Conservation (phyloP, 2,888 invertebrate species). For the Molanna angustata region DNA sequence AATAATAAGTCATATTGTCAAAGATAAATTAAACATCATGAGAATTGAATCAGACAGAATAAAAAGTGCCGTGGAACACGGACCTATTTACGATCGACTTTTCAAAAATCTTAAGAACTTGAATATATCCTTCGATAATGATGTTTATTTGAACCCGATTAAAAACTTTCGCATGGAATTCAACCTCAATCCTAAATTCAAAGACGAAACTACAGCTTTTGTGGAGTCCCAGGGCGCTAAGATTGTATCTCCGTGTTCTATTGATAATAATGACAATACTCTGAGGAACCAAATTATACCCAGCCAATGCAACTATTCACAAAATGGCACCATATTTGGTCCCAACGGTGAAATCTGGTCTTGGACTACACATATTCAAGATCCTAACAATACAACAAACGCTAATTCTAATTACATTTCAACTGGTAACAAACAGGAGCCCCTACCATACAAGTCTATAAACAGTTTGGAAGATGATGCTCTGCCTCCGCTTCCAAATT, state of each 20-base stretch:
- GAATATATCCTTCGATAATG: conserved; percentile 51
- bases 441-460: too few relatives aligned
- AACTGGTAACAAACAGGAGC: conserved; percentile 46
- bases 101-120: conserved; percentile 54
- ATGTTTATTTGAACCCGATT: conserved; percentile 56
- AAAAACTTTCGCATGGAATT: conserved; percentile 56
- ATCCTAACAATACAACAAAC: conserved; percentile 23
- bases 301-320: conserved; percentile 41
- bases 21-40: conserved; percentile 54
- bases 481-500: conserved; percentile 45
- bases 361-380: conserved; percentile 39
- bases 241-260: conserved; percentile 46
- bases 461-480: conserved; percentile 10
- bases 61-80: conserved; percentile 59
- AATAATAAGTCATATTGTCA: conserved; percentile 49
- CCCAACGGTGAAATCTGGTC: conserved; percentile 56
- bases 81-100: conserved; percentile 58
- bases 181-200: conserved; percentile 53
- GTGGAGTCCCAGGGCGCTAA: conserved; percentile 50
- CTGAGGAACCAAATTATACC: conserved; percentile 11
- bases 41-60: conserved; percentile 56
- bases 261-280: conserved; percentile 43
- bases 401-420: conserved; percentile 49
- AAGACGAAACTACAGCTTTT: conserved; percentile 55
- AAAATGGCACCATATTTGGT: conserved; percentile 53